Evolutionary conservation across 1,140 invertebrate genomes (phyloP).

Genomic region (Eumaeus atala): DNA sequence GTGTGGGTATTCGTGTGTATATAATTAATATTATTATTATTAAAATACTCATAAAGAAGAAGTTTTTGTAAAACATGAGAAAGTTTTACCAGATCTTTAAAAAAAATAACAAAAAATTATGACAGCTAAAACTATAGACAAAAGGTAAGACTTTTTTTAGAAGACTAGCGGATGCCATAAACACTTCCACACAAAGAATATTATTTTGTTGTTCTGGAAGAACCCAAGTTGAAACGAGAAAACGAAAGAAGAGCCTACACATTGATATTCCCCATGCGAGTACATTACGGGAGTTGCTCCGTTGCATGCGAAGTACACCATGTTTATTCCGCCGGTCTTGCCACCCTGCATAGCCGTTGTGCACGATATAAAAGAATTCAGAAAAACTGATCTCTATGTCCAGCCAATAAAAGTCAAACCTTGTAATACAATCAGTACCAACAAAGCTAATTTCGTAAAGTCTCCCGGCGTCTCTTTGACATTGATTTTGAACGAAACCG

Average conservation of each 20-base stretch:
- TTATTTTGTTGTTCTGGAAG: constrained; percentile 22
- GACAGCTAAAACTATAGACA: no score
- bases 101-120: no score
- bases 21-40: no score
- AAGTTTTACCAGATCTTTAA: no score
- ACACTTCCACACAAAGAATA: constrained; percentile 25
- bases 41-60: no score
- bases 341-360: constrained; percentile 62
- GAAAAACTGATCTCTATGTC: constrained; percentile 25
- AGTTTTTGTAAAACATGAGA: no score
- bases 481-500: constrained; percentile 50
- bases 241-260: constrained; percentile 44
- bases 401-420: constrained; percentile 26
- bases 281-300: constrained; percentile 67
- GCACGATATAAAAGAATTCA: constrained; percentile 21
- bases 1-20: no score
- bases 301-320: constrained; percentile 68
- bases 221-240: constrained; percentile 30
- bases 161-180: constrained; percentile 28
- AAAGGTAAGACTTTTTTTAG: neutral
- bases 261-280: constrained; percentile 62
- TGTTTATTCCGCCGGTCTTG: constrained; percentile 66
- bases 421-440: constrained; percentile 19
- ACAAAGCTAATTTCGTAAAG: constrained; percentile 41
- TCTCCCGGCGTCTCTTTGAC: constrained; percentile 51